phyloP scores from a whole-genome alignment of 2,888 invertebrate species.

The Serripes groenlandicus region DNA sequence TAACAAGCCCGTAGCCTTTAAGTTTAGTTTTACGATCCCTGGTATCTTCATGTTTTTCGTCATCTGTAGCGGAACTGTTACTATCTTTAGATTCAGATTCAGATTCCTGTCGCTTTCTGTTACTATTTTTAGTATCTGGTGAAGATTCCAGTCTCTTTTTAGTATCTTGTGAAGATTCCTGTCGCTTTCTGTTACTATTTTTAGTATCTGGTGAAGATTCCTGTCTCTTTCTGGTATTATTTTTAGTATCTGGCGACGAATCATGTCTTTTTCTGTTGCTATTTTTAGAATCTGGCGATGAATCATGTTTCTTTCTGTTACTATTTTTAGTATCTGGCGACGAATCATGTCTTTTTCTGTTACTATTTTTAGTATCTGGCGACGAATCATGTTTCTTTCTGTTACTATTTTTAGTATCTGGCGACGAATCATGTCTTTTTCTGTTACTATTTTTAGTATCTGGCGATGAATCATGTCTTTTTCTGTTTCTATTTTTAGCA shows the following conservation, averaged over 20 bases:
- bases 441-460: neutral
- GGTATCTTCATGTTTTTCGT: conserved; percentile 19
- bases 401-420: conserved; percentile 1
- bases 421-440: neutral
- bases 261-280: neutral
- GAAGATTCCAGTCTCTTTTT: conserved; percentile 14
- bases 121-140: conserved; percentile 8
- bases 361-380: conserved; percentile 28
- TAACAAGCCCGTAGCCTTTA: conserved; percentile 55
- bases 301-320: neutral
- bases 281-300: conserved; percentile 25
- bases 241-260: neutral
- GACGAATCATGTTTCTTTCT: neutral
- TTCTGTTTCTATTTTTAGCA: conserved; percentile 3
- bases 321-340: conserved; percentile 12
- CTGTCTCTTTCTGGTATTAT: neutral
- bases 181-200: neutral
- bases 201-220: conserved; percentile 8
- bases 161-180: conserved; percentile 17
- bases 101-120: neutral
- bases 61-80: conserved; percentile 25
- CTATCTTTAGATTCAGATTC: conserved; percentile 23
- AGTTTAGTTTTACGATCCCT: conserved; percentile 24
- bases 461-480: neutral
- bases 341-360: conserved; percentile 9